Evolutionary conservation across 2,113 vertebrate genomes (phyloP), one percentile per base, ranked within the genome.

Genomic region (Eonycteris spelaea): DNA sequence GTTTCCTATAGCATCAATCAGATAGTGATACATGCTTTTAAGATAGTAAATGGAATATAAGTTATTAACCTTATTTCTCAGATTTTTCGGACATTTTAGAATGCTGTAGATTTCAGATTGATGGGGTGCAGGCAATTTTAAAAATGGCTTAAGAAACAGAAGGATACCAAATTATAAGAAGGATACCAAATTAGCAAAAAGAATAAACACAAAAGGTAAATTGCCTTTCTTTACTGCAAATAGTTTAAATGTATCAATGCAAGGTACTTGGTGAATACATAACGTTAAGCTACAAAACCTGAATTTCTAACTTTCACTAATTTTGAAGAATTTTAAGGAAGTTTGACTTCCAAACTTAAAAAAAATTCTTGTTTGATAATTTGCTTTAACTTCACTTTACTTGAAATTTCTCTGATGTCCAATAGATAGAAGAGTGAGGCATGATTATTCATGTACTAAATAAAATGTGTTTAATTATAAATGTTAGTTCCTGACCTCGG

Each of bases 401-500:
- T 78, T 35, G 89, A 87, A 28, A 57, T 77, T 94, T 96, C 33
- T 82, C 55, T 93, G 80, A 92, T 95, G n/a, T 11, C 51, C 71
- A 80, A 59, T 70, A 90, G 74, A 94, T 91, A 93, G 33, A 89
- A 78, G 40, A 89, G 15, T 89, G 65, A 90, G 35, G 6, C 70
- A 88, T 73, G 65, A 51, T 88, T 95, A 85, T 93, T 97, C 80
- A 94, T 75, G 63, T 67, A 94, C 82, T 95, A 95, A 96, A 95
- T 75, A 94, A 91, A 92, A 43, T 93, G 12, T 95, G 26, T 92
- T 97, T 96, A 96, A 97, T 97, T 97, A 89, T 65, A 95, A 96
- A 94, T 94, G 96, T 94, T 95, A 96, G 65, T 90, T 96, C 88
- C 80, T 96, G 91, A 97, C 97, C 96, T 97, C 85, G 85, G 91